Percentiles rank a stretch among this genome's conserved stretches.
Evolutionary conservation across 92 coral and sea anemone species (phyloP).

Genomic region (Blastomussa wellsi): DNA sequence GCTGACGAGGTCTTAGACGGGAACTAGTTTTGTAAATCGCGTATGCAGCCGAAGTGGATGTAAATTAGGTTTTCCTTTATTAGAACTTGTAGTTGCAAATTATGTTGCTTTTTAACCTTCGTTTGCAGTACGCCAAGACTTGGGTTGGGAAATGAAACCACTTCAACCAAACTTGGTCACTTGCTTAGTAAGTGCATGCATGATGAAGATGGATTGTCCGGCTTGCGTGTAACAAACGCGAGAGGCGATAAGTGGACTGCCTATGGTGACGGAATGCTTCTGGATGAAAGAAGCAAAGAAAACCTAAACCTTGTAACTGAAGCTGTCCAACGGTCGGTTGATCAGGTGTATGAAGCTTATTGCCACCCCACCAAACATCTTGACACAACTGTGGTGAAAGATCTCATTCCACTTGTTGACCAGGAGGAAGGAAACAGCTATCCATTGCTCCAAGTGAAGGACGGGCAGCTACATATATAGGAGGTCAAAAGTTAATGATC

Average conservation of each 20-base stretch:
- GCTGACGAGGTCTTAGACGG: too few relatives aligned
- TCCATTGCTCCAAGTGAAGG: constrained; percentile 57
- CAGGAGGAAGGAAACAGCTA: constrained; percentile 49
- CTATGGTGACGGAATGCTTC: constrained; percentile 72
- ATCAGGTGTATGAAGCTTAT: constrained; percentile 60
- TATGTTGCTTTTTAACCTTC: neutral
- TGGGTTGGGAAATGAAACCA: neutral
- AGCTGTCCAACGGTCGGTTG: constrained; percentile 65
- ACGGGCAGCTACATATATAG: constrained; percentile 37
- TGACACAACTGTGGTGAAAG: constrained; percentile 35
- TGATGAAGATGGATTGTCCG: constrained; percentile 74
- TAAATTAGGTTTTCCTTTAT: too few relatives aligned
- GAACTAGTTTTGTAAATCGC: too few relatives aligned
- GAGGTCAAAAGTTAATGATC: constrained; percentile 44
- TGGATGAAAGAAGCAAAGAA: constrained; percentile 30
- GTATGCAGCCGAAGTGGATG: too few relatives aligned
- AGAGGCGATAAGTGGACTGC: constrained; percentile 73
- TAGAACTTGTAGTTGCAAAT: neutral
- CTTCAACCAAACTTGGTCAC: constrained; percentile 41
- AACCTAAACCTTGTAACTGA: constrained; percentile 34
- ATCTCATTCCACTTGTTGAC: constrained; percentile 66
- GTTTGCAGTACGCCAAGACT: neutral
- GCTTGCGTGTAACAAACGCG: constrained; percentile 68
- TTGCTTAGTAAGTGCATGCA: constrained; percentile 72
- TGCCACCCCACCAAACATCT: constrained; percentile 9